phyloP scores from a whole-genome alignment of 2,113 vertebrate species.

The Ochotona curzoniae region DNA sequence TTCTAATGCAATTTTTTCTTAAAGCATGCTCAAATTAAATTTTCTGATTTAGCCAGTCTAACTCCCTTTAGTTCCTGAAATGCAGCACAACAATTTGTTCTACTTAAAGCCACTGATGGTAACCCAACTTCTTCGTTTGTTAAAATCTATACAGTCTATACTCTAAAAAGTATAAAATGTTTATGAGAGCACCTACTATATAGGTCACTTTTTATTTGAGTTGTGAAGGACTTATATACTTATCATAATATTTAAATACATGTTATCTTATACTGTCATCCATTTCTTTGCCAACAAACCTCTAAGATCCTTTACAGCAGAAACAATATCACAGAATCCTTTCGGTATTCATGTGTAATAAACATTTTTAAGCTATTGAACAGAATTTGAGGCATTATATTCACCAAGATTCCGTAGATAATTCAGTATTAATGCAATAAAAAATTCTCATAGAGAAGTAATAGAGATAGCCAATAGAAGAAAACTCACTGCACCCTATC shows the following conservation, averaged over 20 bases:
- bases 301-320: background rate
- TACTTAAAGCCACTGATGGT: background rate
- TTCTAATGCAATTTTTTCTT: conserved; percentile 11
- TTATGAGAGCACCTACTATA: background rate
- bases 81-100: background rate
- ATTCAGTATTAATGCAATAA: background rate
- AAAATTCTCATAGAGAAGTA: background rate
- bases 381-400: background rate
- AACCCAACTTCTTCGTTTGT: background rate
- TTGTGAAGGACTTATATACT: background rate
- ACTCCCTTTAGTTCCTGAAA: background rate
- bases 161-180: background rate
- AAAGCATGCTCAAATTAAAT: background rate
- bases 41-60: background rate
- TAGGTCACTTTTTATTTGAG: background rate
- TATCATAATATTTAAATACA: background rate
- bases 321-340: background rate
- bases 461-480: background rate
- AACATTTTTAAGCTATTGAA: background rate
- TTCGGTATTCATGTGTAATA: background rate
- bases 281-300: conserved; percentile 7
- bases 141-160: background rate
- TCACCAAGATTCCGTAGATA: background rate
- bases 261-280: background rate
- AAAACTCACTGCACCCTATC: background rate